These are phyloP conservation scores for Cryptomyrus ogoouensis DNA, from an alignment of 2,113 vertebrate genomes.

Conservation along the genomic window DNA sequence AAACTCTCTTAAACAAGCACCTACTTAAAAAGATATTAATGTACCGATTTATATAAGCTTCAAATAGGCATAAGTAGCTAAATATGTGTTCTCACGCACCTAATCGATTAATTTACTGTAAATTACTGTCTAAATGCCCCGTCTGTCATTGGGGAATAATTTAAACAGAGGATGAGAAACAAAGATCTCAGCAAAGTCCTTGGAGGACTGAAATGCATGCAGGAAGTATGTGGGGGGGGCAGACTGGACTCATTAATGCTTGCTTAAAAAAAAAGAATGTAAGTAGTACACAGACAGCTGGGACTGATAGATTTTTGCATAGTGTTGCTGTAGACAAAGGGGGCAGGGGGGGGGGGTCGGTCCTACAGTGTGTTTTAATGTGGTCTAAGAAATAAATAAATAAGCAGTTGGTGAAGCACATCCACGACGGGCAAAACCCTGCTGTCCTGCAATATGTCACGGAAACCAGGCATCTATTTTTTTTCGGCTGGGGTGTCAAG, in stretches of 20 bases:
- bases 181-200: not conserved
- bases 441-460: not conserved
- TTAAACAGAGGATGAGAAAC: not conserved
- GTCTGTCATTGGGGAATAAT: not conserved
- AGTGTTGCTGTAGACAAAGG: not conserved
- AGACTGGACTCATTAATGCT: not conserved
- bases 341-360: too few relatives aligned
- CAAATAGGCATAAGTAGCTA: not conserved
- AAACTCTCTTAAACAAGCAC: not conserved
- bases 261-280: not conserved
- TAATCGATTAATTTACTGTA: not conserved
- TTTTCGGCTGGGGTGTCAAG: not conserved
- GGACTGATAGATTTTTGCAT: not conserved
- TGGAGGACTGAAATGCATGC: not conserved
- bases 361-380: constrained; percentile 5
- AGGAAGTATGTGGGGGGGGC: not conserved
- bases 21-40: not conserved
- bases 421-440: not conserved
- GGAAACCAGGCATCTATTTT: not conserved
- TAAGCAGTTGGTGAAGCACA: not conserved
- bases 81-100: not conserved
- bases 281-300: not conserved
- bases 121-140: not conserved
- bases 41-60: not conserved
- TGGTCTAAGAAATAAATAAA: not conserved